Conservation (phyloP, 1,140 invertebrate genomes). For the Eumeta japonica region DNA sequence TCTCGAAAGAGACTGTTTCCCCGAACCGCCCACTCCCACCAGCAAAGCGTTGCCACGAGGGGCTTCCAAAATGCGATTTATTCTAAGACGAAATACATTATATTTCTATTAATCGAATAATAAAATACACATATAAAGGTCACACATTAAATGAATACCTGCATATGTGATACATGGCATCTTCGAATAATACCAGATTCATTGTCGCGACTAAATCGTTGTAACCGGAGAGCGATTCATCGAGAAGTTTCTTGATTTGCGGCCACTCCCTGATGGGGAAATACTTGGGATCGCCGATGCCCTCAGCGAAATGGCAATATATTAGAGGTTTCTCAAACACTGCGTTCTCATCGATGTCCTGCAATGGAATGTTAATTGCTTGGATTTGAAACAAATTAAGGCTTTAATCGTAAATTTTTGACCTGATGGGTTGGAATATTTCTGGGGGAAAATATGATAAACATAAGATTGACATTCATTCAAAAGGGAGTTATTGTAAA, state of each 20-base stretch:
- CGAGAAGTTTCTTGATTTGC: constrained; percentile 72
- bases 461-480: no score
- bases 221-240: constrained; percentile 81
- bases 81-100: constrained; percentile 48
- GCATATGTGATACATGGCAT: constrained; percentile 90
- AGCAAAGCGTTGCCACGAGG: constrained; percentile 89
- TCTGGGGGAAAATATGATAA: no score
- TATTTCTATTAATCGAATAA: not conserved
- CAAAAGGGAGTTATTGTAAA: not conserved
- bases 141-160: constrained; percentile 44
- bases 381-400: not conserved
- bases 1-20: constrained; percentile 88
- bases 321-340: constrained; percentile 70
- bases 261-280: constrained; percentile 73
- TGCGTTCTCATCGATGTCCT: constrained; percentile 46
- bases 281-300: constrained; percentile 90
- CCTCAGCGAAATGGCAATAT: constrained; percentile 88
- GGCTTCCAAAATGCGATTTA: constrained; percentile 89
- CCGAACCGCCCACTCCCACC: constrained; percentile 91
- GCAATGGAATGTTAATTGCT: not conserved
- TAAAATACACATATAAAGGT: not conserved
- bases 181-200: constrained; percentile 94
- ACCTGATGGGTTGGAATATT: not conserved
- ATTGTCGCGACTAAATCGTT: constrained; percentile 85
- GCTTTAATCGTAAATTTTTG: no score